Base-by-base conservation (phyloP, 2,113 vertebrate genomes). In the Crotalus viridis region DNA sequence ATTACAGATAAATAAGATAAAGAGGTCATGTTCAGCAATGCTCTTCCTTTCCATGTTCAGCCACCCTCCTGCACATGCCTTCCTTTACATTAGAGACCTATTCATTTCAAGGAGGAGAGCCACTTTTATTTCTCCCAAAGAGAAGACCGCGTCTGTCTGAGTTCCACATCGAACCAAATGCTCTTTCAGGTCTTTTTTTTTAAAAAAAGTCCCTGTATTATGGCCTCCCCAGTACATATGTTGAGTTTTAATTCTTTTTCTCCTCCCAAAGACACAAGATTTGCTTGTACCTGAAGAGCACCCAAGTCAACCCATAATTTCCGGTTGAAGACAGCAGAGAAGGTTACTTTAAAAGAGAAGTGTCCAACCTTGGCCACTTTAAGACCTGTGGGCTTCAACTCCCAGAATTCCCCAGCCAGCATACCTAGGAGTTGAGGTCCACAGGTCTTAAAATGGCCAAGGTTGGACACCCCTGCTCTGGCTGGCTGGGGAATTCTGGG, bases 231-330 rank as follows among this genome's bases (percentile, higher is more conserved):
- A 5, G 3, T 22, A 26, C 43, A 85, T 24, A 19, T 56, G 55
- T 56, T 56, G 21, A 13, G 5, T 9, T 1, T 85, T 33, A 4
- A n/a, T 13, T 26, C 13, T 33, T 4, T 51, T 86, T n/a, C 2
- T 33, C 26, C 43, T 51, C 61, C 51, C 43, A 33, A 87, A 69
- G 56, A 10, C 55, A 5, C 55, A 33, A 89, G 10, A 3, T 10
- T n/a, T 89, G 51, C 4, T 6, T 92, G 86, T 26, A 26, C 0
- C 0, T 6, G 24, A 64, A 51, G 19, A 12, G 91, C 3, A 28
- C 39, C 19, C 1, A 3, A 8, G 0, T 33, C 15, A 17, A 5
- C 33, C 1, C 3, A 59, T 1, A 10, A 1, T 59, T 57, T 90
- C 92, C 46, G 24, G 0, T 3, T 89, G 81, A n/a, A 10, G 21